Base-by-base conservation (phyloP, 2,888 invertebrate genomes). In the Netelia fuscicornis region DNA sequence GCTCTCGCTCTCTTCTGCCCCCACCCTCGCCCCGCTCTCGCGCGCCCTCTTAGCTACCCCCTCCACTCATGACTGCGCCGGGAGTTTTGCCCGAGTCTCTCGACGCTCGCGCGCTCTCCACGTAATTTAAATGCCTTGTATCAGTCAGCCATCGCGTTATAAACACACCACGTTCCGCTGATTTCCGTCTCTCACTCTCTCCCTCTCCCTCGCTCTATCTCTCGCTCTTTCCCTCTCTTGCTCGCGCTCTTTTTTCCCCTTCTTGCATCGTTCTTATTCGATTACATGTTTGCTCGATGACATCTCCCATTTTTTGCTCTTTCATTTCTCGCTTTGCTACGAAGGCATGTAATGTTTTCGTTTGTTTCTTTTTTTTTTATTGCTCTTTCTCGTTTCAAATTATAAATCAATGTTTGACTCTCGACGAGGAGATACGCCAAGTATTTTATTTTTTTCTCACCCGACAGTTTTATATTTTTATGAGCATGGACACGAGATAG, bases 41-140 rank as follows among this genome's bases (percentile, higher is more conserved):
- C 20, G n/a, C 54, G 48, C 56, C 56, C 62, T 54, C 54, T 0
- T 48, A 56, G 20, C 13, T 56, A 37, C 65, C 67, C 68, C 64
- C 30, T 37, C 56, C 67, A 77, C 71, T 81, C 67, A 37, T 30
- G 52, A 62, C 64, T 70, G 64, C 60, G 48, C 62, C 77, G 54
- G 25, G 25, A 83, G 75, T 79, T 79, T 83, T 75, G 79, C 48
- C 62, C 62, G 56, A 62, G 70, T 75, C 75, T 65, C 64, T 68
- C 67, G 65, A 71, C 75, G 77, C 86, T 81, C 82, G 60, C 75
- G 86, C 84, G 64, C 81, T 65, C 75, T 75, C 67, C 72, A 74
- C 78, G 82, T 86, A 80, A 88, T 88, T 88, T 88, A 88, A 88
- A 88, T 88, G 84, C 87, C 87, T 84, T 78, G 76, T 86, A 86